Base-by-base conservation (phyloP, 2,888 invertebrate genomes). In the Acronicta aceris region DNA sequence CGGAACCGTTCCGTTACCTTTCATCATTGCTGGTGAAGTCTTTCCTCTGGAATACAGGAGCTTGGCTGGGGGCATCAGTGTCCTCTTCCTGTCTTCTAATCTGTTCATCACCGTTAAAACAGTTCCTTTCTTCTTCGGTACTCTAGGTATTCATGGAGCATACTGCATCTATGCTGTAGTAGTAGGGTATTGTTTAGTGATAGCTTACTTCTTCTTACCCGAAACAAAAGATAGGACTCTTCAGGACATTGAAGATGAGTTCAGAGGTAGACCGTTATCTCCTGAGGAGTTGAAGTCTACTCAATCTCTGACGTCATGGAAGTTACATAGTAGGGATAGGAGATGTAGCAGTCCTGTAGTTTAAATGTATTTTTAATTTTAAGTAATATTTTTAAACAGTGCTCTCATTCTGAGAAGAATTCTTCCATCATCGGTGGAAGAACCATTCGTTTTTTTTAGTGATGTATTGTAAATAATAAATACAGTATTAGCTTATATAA, bases 11-110 rank as follows among this genome's bases (percentile, higher is more conserved):
- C 96, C 96, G 0, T 79, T 97, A 49, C 96, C 96, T 0, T 97
- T 96, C 91, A 95, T 96, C 10, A 95, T 97, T 85, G 95, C 96
- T 66, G 96, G 96, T 0, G 97, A 97, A 83, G 84, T 97, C 0
- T 96, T 96, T 74, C 95, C 96, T 5, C 89, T 95, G 30, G 92
- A 93, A 47, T 95, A 93, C 43, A 92, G 96, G 46, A 96, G 96
- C 33, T 80, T 96, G 0, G 96, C 96, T 51, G 89, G 90, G 13
- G 88, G 89, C 0, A 81, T 91, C n/a, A 87, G 90, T 36, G 87
- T 89, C 0, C 53, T 90, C 5, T 88, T 89, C 58, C 46, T 90
- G 4, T 88, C 90, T 2, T 59, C 76, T 0, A 88, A 89, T 62
- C 76, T 91, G 0, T 90, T 91, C 48, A 81, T 87, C 8, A 85